Base-by-base conservation (phyloP, 92 coral and sea anemone genomes). In the Isaurus tuberculatus region DNA sequence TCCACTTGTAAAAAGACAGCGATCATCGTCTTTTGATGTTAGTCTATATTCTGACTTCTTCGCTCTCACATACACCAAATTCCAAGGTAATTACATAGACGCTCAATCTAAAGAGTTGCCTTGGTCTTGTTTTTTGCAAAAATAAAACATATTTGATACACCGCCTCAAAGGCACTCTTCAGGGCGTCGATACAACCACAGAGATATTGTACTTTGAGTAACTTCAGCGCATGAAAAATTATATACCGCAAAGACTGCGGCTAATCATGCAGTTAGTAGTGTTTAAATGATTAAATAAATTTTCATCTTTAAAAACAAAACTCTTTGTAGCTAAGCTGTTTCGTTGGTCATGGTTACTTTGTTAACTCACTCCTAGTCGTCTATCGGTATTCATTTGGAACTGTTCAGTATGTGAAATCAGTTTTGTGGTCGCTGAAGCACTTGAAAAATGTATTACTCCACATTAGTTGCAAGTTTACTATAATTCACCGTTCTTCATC, bases 311-410 rank as follows among this genome's bases (percentile, higher is more conserved):
- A n/a, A n/a, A n/a, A n/a, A n/a, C 20, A 22, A 19, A 36, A 15
- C 13, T 23, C 70, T 4, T 29, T 20, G 22, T 34, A 57, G 48
- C 70, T 22, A 25, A 34, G 58, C 29, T 30, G 63, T n/a, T 60
- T 26, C 16, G 70, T 74, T 74, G 51, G 80, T 77, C 82, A 77
- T 77, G 81, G 82, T 23, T 72, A 72, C 70, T 60, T 77, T 74
- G 13, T 74, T 33, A 17, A n/a, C 65, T 11, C 46, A 77, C 82
- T 58, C 58, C 3, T 58, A 55, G n/a, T 57, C 34, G 10, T 22
- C 16, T 31, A 75, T 55, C 63, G n/a, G 63, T 55, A 55, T 20
- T 28, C 33, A 57, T 20, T 55, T 33, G 55, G 82, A 77, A 28
- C 82, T 77, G 82, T 60, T n/a, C 34, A 57, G 58, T 60, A 31